Conservation (phyloP, 2,888 invertebrate genomes). For the Drosophila crucigera region DNA sequence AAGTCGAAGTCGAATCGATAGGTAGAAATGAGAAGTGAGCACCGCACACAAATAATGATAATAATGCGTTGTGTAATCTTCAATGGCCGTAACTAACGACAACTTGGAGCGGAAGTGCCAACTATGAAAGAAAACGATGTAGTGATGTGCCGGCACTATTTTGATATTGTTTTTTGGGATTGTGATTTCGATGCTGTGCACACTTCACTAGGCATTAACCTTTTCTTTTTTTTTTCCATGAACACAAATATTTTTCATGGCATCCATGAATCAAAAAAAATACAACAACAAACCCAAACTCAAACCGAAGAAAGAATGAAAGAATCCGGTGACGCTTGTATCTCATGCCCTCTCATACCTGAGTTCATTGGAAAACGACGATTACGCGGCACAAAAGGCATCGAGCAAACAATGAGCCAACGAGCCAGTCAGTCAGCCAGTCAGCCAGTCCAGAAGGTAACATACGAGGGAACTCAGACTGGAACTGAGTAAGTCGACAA, state of each 20-base stretch:
- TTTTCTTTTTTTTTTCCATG: conserved; percentile 59
- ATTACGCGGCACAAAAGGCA: conserved; percentile 79
- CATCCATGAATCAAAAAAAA: conserved; percentile 73
- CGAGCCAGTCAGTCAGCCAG: conserved; percentile 8
- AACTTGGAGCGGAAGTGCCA: conserved; percentile 70
- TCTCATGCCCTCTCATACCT: conserved; percentile 68
- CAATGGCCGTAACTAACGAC: conserved; percentile 56
- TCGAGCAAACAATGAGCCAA: conserved; percentile 67
- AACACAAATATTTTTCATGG: conserved; percentile 63
- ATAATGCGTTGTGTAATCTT: conserved; percentile 49
- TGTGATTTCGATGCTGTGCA: conserved; percentile 65
- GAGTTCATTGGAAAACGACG: conserved; percentile 79
- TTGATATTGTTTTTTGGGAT: conserved; percentile 24
- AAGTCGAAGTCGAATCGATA: background rate
- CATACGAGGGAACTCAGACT: conserved; percentile 30
- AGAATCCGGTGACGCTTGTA: conserved; percentile 75
- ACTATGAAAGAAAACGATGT: conserved; percentile 24
- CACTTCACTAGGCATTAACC: conserved; percentile 80
- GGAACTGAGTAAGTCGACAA: conserved; percentile 58
- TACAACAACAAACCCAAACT: conserved; percentile 28
- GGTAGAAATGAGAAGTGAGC: conserved; percentile 12
- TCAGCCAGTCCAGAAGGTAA: conserved; percentile 25
- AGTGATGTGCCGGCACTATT: conserved; percentile 26
- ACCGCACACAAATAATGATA: conserved; percentile 27
- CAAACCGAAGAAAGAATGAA: conserved; percentile 39